Base-by-base conservation (phyloP, 2,888 invertebrate genomes). In the Ophonus ardosiacus region DNA sequence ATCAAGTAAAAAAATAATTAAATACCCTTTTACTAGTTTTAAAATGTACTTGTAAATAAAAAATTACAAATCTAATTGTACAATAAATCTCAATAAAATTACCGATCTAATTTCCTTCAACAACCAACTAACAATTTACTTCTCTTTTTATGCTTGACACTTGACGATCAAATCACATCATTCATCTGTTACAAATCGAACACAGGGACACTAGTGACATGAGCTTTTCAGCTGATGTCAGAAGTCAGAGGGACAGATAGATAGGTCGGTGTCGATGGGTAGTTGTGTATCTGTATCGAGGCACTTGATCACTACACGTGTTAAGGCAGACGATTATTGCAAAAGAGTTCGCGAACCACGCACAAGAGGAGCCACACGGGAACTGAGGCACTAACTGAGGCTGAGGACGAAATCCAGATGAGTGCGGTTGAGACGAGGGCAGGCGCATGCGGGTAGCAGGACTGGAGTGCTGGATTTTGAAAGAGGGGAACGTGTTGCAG, bases 251-350 rank as follows among this genome's bases (percentile, higher is more conserved):
- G 61, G 15, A 10, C 3, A 51, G 6, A 51, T 13, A 51, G 43
- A 51, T 51, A 51, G 43, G 43, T 51, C 24, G 65, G 43, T 51
- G 10, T 43, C 43, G 43, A 43, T 10, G 43, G 3, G 43, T 43
- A 43, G 21, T 1, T 21, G 31, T 31, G 31, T 31, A 31, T 31
- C 31, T 31, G 6, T 31, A 31, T 31, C 38, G 65, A 81, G 81
- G 81, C 81, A 81, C 81, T 65, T 80, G 38, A 10, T 61, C 65
- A 81, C 61, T 18, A 61, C 81, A 81, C 81, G 65, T 61, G 63
- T 81, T 81, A 81, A 81, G 81, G 81, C 81, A 65, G 57, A 80
- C 17, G 61, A 43, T 63, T 81, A 81, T 81, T 81, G 81, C 63
- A 81, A 43, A 21, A 18, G 21, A 63, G 21, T 15, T 10, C 43